Conservation (phyloP, 2,797 vertebrate species). For the Salmo trutta region DNA sequence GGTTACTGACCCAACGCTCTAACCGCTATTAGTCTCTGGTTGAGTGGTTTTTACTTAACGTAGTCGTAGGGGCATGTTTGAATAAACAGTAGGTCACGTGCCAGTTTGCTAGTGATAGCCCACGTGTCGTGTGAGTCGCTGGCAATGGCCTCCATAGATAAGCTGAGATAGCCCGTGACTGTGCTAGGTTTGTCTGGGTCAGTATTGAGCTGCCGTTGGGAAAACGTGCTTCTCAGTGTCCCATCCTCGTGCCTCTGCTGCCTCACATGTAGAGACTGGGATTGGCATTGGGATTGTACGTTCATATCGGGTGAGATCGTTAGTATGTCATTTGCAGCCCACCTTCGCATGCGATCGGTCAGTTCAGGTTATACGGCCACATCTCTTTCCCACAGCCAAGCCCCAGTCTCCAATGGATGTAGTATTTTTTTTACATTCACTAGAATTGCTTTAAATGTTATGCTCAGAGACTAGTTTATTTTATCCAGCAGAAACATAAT, state of each 20-base stretch:
- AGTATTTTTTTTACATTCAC: no score
- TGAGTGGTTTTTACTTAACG: slow-evolving; percentile 7
- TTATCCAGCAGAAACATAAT: background rate
- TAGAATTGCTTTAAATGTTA: background rate
- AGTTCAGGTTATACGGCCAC: no score
- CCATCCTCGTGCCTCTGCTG: background rate
- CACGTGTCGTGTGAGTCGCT: background rate
- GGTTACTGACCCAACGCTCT: no score
- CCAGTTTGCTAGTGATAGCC: slow-evolving; percentile 37
- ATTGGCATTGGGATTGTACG: background rate
- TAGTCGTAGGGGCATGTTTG: slow-evolving; percentile 7
- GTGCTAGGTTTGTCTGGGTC: background rate
- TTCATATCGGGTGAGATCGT: no score
- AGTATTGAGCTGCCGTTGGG: background rate
- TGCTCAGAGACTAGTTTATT: background rate
- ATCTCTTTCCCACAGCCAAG: no score
- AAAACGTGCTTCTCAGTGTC: background rate
- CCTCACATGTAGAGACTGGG: background rate
- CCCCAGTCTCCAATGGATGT: background rate
- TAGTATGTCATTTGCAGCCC: no score
- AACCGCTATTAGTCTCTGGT: background rate
- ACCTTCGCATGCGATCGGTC: no score
- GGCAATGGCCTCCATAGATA: no score
- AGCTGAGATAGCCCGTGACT: no score
- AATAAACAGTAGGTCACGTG: slow-evolving; percentile 39